These are phyloP conservation scores for Nyctibius grandis DNA, from an alignment of 2,797 vertebrate species.

Conservation along the genomic window DNA sequence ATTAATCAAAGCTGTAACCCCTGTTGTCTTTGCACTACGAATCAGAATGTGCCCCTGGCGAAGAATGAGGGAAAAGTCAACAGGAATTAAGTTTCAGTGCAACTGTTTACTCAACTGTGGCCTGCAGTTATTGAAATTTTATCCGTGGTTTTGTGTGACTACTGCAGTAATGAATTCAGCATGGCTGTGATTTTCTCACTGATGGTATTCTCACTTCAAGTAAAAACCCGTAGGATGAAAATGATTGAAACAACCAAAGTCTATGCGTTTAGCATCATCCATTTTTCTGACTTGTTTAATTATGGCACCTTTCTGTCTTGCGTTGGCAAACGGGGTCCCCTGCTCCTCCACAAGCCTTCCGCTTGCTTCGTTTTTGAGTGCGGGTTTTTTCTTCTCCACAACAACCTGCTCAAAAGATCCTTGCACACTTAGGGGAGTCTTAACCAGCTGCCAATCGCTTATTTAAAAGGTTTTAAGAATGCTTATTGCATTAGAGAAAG, in stretches of 20 bases:
- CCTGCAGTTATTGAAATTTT: constrained; percentile 99
- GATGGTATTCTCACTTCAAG: constrained; percentile 85
- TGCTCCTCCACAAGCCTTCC: neutral
- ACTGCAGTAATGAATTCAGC: constrained; percentile 97
- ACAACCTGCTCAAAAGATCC: constrained; percentile 67
- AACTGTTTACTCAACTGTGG: constrained; percentile 99
- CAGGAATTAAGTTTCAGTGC: constrained; percentile 99
- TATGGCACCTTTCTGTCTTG: constrained; percentile 42
- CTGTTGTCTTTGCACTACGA: constrained; percentile 92
- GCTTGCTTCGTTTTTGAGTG: constrained; percentile 22
- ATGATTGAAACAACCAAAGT: constrained; percentile 68
- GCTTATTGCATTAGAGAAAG: constrained; percentile 41
- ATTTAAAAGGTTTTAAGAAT: constrained; percentile 53
- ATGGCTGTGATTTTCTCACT: constrained; percentile 92
- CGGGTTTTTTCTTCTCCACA: neutral
- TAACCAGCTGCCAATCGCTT: constrained; percentile 54
- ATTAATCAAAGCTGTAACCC: constrained; percentile 94
- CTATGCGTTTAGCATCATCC: constrained; percentile 21
- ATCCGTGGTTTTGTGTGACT: constrained; percentile 99
- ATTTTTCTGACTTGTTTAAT: constrained; percentile 59
- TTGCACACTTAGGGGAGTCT: constrained; percentile 9
- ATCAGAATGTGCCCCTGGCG: constrained; percentile 96
- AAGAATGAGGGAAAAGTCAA: constrained; percentile 98
- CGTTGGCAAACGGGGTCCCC: neutral
- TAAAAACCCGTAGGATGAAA: constrained; percentile 78